A percentile compares a stretch with the other conserved stretches of the same genome.
phyloP scores from a whole-genome alignment of 1,140 invertebrate species.

The Halesus radiatus region DNA sequence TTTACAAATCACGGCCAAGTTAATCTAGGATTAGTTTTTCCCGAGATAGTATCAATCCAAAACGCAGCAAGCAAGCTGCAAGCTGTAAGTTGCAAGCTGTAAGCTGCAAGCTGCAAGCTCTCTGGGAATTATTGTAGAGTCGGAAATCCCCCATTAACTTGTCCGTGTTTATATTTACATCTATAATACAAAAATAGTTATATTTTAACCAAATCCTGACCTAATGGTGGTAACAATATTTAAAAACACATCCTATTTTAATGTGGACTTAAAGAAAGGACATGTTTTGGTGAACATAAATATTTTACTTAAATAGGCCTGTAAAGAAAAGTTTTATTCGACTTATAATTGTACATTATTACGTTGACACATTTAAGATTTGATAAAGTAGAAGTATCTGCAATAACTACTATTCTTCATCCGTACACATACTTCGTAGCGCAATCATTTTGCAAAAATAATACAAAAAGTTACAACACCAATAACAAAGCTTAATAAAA shows the following conservation, averaged over 20 bases:
- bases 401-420: background rate
- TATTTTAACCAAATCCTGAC: conserved; percentile 40
- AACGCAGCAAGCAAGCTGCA: no score
- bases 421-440: background rate
- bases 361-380: conserved; percentile 27
- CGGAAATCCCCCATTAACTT: conserved; percentile 6
- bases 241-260: background rate
- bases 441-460: conserved; percentile 9
- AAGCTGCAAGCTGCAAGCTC: no score
- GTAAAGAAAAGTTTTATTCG: background rate
- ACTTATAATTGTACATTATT: background rate
- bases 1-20: conserved; percentile 32
- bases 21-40: conserved; percentile 15
- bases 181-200: conserved; percentile 49
- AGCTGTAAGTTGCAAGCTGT: no score
- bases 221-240: conserved; percentile 40
- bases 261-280: conserved; percentile 10
- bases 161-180: conserved; percentile 34
- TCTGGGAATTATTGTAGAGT: no score
- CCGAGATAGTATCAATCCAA: background rate
- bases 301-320: conserved; percentile 6
- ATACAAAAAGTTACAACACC: background rate
- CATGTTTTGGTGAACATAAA: background rate
- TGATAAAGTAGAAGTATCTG: background rate
- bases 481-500: conserved; percentile 12